A percentile compares a stretch with the other conserved stretches of the same genome.
Evolutionary conservation across 2,797 vertebrate genomes (phyloP).

Genomic region (Sebastes kiyomatsui): DNA sequence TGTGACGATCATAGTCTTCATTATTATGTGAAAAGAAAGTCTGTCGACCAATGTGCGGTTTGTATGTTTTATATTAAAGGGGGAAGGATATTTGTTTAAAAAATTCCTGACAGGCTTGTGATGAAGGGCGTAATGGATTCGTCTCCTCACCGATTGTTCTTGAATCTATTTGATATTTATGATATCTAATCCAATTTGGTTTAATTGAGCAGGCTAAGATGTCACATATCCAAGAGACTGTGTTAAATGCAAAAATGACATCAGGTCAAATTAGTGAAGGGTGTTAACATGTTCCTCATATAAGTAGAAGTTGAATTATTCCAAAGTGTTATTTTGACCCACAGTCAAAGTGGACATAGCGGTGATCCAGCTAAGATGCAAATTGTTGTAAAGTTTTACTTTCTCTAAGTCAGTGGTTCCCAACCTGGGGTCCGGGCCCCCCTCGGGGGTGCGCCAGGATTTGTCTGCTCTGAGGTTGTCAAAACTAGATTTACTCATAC

Average conservation of each 20-base stretch:
- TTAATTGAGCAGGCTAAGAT: not conserved
- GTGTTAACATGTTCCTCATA: not conserved
- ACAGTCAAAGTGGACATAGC: not conserved
- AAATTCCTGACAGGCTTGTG: conserved; percentile 2
- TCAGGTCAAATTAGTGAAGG: not conserved
- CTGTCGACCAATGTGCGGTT: conserved; percentile 7
- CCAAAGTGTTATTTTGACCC: not conserved
- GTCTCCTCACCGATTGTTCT: not conserved
- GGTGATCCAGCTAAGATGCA: not conserved
- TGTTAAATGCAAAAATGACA: conserved; percentile 4
- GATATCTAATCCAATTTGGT: conserved; percentile 2
- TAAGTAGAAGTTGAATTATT: not conserved
- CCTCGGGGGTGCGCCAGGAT: too few species aligned
- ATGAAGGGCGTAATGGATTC: not conserved
- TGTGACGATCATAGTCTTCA: not conserved
- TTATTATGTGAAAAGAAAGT: conserved; percentile 1
- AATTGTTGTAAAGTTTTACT: not conserved
- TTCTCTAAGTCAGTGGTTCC: not conserved
- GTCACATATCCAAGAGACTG: not conserved
- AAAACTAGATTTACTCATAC: too few species aligned
- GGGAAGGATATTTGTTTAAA: conserved; percentile 19
- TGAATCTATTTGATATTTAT: conserved; percentile 17
- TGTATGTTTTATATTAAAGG: conserved; percentile 50
- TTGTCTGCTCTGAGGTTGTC: too few species aligned
- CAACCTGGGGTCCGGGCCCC: too few species aligned